These are phyloP conservation scores for Chaetodon trifascialis DNA, from an alignment of 2,113 vertebrate genomes.

Conservation along the genomic window DNA sequence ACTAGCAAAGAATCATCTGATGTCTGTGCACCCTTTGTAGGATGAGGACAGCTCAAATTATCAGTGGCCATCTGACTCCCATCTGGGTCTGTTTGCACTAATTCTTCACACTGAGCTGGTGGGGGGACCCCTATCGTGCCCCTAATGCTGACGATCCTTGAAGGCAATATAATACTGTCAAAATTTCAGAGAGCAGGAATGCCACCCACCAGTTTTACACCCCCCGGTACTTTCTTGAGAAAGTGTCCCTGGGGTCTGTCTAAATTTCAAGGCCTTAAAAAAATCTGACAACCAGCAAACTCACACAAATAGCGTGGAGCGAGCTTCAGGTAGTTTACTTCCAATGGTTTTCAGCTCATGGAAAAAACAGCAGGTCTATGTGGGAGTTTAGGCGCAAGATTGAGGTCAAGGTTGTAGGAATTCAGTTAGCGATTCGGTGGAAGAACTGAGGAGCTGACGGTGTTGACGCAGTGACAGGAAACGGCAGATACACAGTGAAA, in stretches of 20 bases:
- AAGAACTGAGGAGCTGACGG: background rate
- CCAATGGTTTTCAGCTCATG: constrained; percentile 2
- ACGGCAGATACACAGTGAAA: constrained; percentile 18
- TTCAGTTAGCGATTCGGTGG: background rate
- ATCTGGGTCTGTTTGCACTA: constrained; percentile 57
- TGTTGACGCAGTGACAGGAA: background rate
- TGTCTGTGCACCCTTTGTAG: constrained; percentile 33
- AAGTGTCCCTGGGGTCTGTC: constrained; percentile 47
- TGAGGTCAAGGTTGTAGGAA: background rate
- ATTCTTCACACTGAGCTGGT: constrained; percentile 44
- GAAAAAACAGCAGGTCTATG: constrained; percentile 3
- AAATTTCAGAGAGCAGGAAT: constrained; percentile 30
- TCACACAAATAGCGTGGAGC: constrained; percentile 2
- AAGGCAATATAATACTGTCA: constrained; percentile 35
- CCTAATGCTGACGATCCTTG: constrained; percentile 34
- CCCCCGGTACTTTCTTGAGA: constrained; percentile 42
- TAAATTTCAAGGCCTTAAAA: constrained; percentile 45
- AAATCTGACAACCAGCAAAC: constrained; percentile 8
- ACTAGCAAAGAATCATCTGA: constrained; percentile 44
- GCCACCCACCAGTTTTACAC: constrained; percentile 31
- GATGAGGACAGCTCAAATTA: constrained; percentile 55
- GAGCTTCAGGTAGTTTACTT: constrained; percentile 30
- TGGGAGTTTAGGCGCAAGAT: constrained; percentile 7
- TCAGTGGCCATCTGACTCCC: constrained; percentile 60
- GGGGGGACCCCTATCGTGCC: constrained; percentile 35